Base-by-base conservation (phyloP, 1,140 invertebrate species). In the Penaeus vannamei region DNA sequence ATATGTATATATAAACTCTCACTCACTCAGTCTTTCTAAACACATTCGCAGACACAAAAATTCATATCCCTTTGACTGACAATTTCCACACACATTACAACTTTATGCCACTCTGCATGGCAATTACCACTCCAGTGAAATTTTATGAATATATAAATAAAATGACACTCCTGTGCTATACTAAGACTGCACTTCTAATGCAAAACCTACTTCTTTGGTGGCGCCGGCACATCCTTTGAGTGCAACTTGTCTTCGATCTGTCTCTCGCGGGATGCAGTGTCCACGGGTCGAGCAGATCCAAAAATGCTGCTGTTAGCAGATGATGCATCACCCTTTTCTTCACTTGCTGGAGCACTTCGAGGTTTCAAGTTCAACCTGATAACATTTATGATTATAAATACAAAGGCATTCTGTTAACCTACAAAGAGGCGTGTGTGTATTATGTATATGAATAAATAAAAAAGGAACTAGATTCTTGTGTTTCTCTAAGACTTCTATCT, bases 211-310 rank as follows among this genome's bases (percentile, higher is more conserved):
- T 59, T 82, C 80, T 82, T 82, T 23, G 36, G 19, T 23, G 53
- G 80, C 17, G 36, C 5, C 20, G 84, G 59, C 4, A 46, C 69
- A 32, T 86, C 84, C 59, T 77, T 86, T 23, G 61, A 23, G 19
- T 12, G 62, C n/a, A 91, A 96, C 95, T 93, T 96, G 95, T 92
- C 96, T 93, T 94, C 94, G 85, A 94, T 94, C 91, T 94, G 93
- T 46, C 92, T 90, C 92, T 97, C 96, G 90, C 95, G 94, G 10
- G 97, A 96, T 66, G 96, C 95, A 22, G 98, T 99, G 93, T 99
- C 97, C 0, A 99, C 98, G 14, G 98, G 98, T 93, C 97, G 98
- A 46, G 98, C 98, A 36, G 95, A 96, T 59, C 98, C 98, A 93
- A 98, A 98, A 91, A 98, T 98, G 85, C 96, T 96, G 3, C 76